Conservation (phyloP, 2,797 vertebrate genomes). For the Gastrophryne carolinensis region DNA sequence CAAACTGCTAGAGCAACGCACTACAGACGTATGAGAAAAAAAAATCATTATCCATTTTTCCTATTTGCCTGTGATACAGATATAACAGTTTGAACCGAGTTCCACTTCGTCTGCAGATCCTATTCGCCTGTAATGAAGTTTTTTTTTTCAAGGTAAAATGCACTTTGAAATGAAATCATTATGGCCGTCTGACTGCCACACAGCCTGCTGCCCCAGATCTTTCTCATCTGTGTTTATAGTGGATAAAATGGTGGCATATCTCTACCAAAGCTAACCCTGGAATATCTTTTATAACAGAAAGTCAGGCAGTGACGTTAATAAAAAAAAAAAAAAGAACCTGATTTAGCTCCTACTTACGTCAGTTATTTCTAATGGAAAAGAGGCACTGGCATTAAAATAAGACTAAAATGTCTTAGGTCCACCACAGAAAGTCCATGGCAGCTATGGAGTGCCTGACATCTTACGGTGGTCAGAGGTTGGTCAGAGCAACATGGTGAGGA, state of each 20-base stretch:
- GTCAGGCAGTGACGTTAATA: too few relatives aligned
- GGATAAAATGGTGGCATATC: background rate
- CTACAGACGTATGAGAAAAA: conserved; percentile 4
- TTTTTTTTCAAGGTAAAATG: background rate
- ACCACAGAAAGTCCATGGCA: too few relatives aligned
- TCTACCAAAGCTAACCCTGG: too few relatives aligned
- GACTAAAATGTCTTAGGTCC: too few relatives aligned
- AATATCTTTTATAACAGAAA: too few relatives aligned
- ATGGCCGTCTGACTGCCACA: background rate
- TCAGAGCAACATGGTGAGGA: too few relatives aligned
- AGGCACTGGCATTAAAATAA: too few relatives aligned
- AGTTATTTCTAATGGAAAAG: too few relatives aligned
- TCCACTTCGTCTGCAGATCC: background rate
- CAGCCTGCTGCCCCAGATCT: background rate
- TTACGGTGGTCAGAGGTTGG: too few relatives aligned
- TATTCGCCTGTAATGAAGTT: background rate
- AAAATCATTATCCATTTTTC: conserved; percentile 17
- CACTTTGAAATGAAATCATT: background rate
- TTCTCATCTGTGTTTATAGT: background rate
- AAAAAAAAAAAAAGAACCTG: too few relatives aligned
- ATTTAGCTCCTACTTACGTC: too few relatives aligned
- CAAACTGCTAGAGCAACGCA: background rate
- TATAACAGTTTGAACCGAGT: background rate
- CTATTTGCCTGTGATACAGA: background rate
- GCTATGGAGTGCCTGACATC: too few relatives aligned